Evolutionary conservation across 2,888 invertebrate species (phyloP).

Genomic region (Candidula unifasciata): DNA sequence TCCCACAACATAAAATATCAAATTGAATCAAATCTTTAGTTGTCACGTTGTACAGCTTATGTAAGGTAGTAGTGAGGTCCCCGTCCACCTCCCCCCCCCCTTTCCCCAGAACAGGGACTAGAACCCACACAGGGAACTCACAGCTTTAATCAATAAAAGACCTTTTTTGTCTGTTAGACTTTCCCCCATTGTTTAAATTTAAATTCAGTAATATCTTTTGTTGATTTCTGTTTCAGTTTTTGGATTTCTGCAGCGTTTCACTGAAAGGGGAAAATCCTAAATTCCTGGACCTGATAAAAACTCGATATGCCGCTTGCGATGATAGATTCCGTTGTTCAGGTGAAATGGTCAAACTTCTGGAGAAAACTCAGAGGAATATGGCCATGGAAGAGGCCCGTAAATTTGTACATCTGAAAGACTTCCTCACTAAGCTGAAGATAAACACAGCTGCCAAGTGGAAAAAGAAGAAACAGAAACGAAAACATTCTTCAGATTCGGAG

Average conservation of each 20-base stretch:
- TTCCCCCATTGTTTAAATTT: too few relatives aligned
- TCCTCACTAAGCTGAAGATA: slow-evolving; percentile 65
- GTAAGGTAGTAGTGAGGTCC: too few relatives aligned
- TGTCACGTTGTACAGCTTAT: too few relatives aligned
- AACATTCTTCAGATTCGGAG: slow-evolving; percentile 15
- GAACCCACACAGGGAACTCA: too few relatives aligned
- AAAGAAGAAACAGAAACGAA: slow-evolving; percentile 12
- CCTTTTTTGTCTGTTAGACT: too few relatives aligned
- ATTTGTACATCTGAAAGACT: slow-evolving; percentile 68
- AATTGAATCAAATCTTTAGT: too few relatives aligned
- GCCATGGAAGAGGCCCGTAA: slow-evolving; percentile 58
- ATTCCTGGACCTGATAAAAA: slow-evolving; percentile 61
- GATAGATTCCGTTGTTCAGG: slow-evolving; percentile 58
- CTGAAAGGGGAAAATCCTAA: slow-evolving; percentile 57
- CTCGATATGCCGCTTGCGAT: slow-evolving; percentile 64
- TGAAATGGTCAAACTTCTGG: slow-evolving; percentile 60
- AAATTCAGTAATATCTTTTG: too few relatives aligned
- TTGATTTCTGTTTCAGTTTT: slow-evolving; percentile 64
- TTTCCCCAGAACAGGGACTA: too few relatives aligned
- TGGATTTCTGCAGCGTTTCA: slow-evolving; percentile 60
- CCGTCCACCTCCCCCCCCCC: too few relatives aligned
- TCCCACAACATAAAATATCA: too few relatives aligned
- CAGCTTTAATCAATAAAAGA: too few relatives aligned
- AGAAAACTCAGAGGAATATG: slow-evolving; percentile 59
- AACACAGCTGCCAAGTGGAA: not conserved